Base-by-base conservation (phyloP, 2,888 invertebrate genomes). In the Ariolimax columbianus region DNA sequence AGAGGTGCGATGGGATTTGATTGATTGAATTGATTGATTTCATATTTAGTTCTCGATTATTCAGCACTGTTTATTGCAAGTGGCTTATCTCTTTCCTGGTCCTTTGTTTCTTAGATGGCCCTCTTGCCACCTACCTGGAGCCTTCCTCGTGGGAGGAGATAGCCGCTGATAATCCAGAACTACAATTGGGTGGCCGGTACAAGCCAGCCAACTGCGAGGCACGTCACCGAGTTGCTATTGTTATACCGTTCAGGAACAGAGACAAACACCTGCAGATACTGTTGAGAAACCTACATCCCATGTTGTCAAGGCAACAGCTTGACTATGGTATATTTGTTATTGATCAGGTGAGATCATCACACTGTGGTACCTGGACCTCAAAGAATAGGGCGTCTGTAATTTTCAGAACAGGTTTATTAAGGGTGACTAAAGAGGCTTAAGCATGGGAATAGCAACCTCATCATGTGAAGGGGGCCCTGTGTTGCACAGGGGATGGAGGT, bases 301-400 rank as follows among this genome's bases (percentile, higher is more conserved):
- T 99, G 93, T 95, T 99, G 86, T 96, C 96, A 95, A 96, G 97
- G 90, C 99, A 99, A 94, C 97, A 97, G 94, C 95, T 99, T 88
- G 98, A 98, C 93, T 99, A 99, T 94, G 97, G 97, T 85, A 97
- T 99, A 92, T 98, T 97, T 94, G 96, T 99, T 77, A 95, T 99
- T 59, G 99, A 99, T 94, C 98, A 98, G 95, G 97, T 96, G 66
- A 66, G 17, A 66, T 33, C 0, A 33, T 66, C 17, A 17, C n/a
- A n/a, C n/a, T n/a, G n/a, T n/a, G n/a, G n/a, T n/a, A n/a, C n/a
- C n/a, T n/a, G n/a, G n/a, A n/a, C n/a, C n/a, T n/a, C n/a, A n/a
- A n/a, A n/a, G n/a, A n/a, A n/a, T n/a, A n/a, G n/a, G n/a, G n/a
- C n/a, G n/a, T n/a, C n/a, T n/a, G n/a, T n/a, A n/a, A n/a, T n/a